Evolutionary conservation across 2,888 invertebrate genomes (phyloP).

Genomic region (Spicauda simplicius): DNA sequence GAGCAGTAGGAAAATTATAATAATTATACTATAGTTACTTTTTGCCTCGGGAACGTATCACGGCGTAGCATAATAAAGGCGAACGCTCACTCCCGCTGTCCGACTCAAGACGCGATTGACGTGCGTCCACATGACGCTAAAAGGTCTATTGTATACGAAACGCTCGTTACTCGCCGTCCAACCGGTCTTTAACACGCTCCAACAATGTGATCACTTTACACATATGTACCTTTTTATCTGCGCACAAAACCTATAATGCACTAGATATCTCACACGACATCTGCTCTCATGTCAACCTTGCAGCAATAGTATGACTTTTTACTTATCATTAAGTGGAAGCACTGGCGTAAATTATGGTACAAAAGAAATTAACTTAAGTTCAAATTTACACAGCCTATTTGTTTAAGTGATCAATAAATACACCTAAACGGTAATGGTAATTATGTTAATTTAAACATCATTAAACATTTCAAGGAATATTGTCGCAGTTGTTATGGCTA

Average conservation of each 20-base stretch:
- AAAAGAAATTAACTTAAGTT: constrained; percentile 5
- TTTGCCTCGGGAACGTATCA: constrained; percentile 44
- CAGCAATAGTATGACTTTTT: not conserved
- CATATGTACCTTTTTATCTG: constrained; percentile 67
- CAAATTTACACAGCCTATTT: constrained; percentile 2
- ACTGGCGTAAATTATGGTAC: constrained; percentile 9
- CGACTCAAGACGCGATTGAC: constrained; percentile 73
- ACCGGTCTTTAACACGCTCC: constrained; percentile 82
- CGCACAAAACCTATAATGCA: constrained; percentile 38
- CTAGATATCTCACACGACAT: constrained; percentile 14
- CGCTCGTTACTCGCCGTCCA: constrained; percentile 75
- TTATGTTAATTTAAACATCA: constrained; percentile 71
- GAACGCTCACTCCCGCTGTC: constrained; percentile 58
- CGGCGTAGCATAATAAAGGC: constrained; percentile 65
- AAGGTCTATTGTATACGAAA: constrained; percentile 84
- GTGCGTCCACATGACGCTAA: constrained; percentile 80
- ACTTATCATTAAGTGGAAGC: constrained; percentile 10
- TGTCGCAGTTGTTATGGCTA: constrained; percentile 75
- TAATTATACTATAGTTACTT: constrained; percentile 44
- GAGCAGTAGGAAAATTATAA: constrained; percentile 41
- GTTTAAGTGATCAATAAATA: constrained; percentile 23
- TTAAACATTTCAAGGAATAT: constrained; percentile 71
- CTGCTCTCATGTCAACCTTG: constrained; percentile 10
- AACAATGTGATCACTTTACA: constrained; percentile 82
- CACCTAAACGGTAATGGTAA: constrained; percentile 56